Evolutionary conservation across 1,140 invertebrate genomes (phyloP).

Genomic region (Helicoverpa zea): DNA sequence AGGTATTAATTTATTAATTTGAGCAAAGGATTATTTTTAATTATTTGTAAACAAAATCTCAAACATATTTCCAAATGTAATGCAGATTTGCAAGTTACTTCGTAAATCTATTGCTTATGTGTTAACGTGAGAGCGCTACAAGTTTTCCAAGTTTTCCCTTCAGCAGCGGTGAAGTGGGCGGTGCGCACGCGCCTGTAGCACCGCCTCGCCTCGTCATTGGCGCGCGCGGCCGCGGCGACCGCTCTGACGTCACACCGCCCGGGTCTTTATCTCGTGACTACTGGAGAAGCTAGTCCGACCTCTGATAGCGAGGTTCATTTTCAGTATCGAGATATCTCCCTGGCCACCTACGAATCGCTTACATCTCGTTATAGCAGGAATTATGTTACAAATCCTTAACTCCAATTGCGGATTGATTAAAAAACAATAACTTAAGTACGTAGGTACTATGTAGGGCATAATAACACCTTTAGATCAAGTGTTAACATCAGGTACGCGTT

Average conservation of each 20-base stretch:
- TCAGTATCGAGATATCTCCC: not conserved
- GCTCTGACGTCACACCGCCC: conserved; percentile 79
- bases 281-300: conserved; percentile 48
- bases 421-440: too few relatives aligned
- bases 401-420: too few relatives aligned
- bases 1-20: too few relatives aligned
- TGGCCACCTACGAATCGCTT: not conserved
- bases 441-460: not conserved
- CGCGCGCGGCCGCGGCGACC: conserved; percentile 66
- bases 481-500: conserved; percentile 22
- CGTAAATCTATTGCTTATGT: conserved; percentile 7
- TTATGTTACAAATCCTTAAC: too few relatives aligned
- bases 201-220: conserved; percentile 80
- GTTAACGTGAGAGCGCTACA: conserved; percentile 1
- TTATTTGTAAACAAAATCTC: not conserved
- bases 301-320: conserved; percentile 36
- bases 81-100: not conserved
- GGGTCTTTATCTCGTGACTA: conserved; percentile 71
- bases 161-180: conserved; percentile 68
- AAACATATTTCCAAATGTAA: too few relatives aligned
- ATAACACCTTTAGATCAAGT: not conserved
- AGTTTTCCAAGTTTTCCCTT: conserved; percentile 77
- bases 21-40: not conserved
- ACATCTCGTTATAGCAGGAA: not conserved
- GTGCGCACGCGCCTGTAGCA: conserved; percentile 62